Percentiles rank a stretch among this genome's conserved stretches.
These are phyloP conservation scores for Eristalis tenax DNA, from an alignment of 2,888 invertebrate genomes.

Conservation along the genomic window DNA sequence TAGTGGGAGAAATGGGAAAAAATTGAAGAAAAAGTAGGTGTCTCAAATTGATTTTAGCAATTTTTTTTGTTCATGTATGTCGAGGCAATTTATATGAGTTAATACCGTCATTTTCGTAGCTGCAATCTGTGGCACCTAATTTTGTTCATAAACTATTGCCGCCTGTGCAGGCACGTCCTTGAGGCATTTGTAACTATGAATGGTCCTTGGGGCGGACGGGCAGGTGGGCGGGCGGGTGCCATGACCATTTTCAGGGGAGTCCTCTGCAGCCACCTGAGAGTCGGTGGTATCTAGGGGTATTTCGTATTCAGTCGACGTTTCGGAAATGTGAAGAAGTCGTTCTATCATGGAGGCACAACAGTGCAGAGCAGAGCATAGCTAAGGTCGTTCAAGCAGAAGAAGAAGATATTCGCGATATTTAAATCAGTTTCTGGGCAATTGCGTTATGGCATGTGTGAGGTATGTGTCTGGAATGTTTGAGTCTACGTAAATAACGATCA, in stretches of 20 bases:
- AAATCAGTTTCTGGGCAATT: slow-evolving; percentile 27
- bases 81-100: slow-evolving; percentile 66
- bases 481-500: neutral
- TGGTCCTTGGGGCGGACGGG: neutral
- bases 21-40: slow-evolving; percentile 17
- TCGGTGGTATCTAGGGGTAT: neutral
- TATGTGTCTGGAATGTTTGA: neutral
- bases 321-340: neutral
- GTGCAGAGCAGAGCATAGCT: neutral
- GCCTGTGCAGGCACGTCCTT: slow-evolving; percentile 61
- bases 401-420: slow-evolving; percentile 5
- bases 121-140: slow-evolving; percentile 70
- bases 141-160: slow-evolving; percentile 68
- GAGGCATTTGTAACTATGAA: slow-evolving; percentile 62
- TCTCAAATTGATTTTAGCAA: slow-evolving; percentile 59
- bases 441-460: neutral
- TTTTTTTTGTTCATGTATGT: neutral
- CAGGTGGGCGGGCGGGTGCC: neutral
- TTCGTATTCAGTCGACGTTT: neutral
- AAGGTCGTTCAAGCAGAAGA: slow-evolving; percentile 10
- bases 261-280: neutral
- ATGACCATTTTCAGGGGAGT: neutral
- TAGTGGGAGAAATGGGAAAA: too few species aligned
- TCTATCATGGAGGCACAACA: neutral
- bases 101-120: slow-evolving; percentile 55